Evolutionary conservation across 92 coral and sea anemone genomes (phyloP).

Genomic region (Epizoanthus scotinus): DNA sequence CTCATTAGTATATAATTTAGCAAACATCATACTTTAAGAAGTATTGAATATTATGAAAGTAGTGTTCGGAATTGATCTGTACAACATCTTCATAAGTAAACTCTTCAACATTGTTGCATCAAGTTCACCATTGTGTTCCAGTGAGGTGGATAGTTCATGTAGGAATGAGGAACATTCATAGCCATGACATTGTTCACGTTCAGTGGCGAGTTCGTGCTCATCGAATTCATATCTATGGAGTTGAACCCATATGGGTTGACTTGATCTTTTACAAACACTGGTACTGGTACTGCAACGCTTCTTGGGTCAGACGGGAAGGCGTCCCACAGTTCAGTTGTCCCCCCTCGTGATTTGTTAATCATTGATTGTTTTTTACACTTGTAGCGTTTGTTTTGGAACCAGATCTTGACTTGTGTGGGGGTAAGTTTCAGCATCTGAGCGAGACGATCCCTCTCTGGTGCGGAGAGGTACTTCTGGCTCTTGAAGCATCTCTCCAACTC

Average conservation of each 20-base stretch:
- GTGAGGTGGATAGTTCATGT: constrained; percentile 58
- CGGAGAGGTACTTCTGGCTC: constrained; percentile 98
- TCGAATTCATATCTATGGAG: constrained; percentile 71
- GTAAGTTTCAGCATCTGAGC: constrained; percentile 92
- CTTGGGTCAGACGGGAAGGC: constrained; percentile 95
- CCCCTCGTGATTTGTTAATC: constrained; percentile 89
- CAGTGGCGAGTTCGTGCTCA: constrained; percentile 47
- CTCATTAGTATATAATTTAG: no score
- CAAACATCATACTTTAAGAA: constrained; percentile 7
- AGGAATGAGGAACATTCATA: constrained; percentile 66
- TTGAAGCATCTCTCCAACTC: constrained; percentile 97
- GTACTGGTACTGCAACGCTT: constrained; percentile 91
- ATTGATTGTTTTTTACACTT: constrained; percentile 98
- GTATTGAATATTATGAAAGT: no score
- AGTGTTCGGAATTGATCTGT: no score
- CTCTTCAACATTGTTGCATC: constrained; percentile 67
- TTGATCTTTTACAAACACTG: constrained; percentile 85
- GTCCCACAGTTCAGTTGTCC: constrained; percentile 82
- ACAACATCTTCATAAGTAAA: constrained; percentile 17
- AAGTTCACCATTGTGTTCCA: constrained; percentile 79
- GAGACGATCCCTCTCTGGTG: constrained; percentile 97
- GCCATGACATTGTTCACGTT: constrained; percentile 82
- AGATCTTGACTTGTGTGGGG: constrained; percentile 98
- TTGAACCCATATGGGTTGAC: constrained; percentile 87
- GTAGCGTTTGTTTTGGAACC: constrained; percentile 99